Conservation (phyloP, 2,888 invertebrate species). For the Teleiodes luculella region DNA sequence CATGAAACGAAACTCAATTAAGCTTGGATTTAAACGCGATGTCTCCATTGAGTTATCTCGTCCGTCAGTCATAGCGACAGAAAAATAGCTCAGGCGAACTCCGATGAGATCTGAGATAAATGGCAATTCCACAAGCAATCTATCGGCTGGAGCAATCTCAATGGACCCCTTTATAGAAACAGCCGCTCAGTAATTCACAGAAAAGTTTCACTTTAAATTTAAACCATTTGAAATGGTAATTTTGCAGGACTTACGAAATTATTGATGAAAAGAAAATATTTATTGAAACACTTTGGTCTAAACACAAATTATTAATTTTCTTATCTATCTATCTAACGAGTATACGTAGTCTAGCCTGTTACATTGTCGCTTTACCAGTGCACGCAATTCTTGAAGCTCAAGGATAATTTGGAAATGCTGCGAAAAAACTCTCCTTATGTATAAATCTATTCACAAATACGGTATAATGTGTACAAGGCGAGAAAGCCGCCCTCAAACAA, state of each 20-base stretch:
- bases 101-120: conserved; percentile 34
- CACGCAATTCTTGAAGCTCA: no score
- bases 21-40: background rate
- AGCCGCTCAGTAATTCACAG: background rate
- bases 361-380: no score
- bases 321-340: no score
- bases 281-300: no score
- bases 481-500: no score
- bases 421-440: no score
- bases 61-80: conserved; percentile 28
- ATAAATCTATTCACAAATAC: no score
- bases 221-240: background rate
- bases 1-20: conserved; percentile 1
- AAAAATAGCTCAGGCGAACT: conserved; percentile 34
- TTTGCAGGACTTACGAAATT: background rate
- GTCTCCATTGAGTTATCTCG: background rate
- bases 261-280: no score
- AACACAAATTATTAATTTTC: no score
- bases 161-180: background rate
- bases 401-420: no score
- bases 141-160: conserved; percentile 25
- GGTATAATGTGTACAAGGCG: no score
- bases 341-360: no score
- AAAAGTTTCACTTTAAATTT: background rate
- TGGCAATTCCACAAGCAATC: conserved; percentile 36